Base-by-base conservation (phyloP, 2,797 vertebrate species). In the Sebastes trivittatus region DNA sequence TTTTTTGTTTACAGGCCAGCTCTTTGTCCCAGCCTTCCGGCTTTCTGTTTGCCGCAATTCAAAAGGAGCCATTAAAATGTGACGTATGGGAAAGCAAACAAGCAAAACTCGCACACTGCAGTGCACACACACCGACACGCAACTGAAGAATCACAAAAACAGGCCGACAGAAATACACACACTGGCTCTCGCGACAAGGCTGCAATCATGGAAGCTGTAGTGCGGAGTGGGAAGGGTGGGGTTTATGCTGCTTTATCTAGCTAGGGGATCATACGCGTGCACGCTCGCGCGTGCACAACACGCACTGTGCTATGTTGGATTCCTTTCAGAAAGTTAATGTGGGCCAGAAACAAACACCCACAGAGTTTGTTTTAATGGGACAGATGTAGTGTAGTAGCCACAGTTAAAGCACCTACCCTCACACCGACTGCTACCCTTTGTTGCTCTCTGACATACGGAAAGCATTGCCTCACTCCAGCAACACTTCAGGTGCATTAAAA, bases 21-120 rank as follows among this genome's bases (percentile, higher is more conserved):
- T 82, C 92, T 91, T 92, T 93, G 87, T 93, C 75, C 34, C 2
- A 32, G 58, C 23, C 71, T 89, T 92, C 89, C 81, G 81, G 78
- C 80, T 84, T 86, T 83, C 79, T 80, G 66, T 87, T 89, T 78
- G 59, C 78, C 27, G 14, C 70, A 87, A 87, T 86, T 93, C 87
- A 93, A 84, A 77, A 91, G 75, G 72, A 84, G 46, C 85, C 81
- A 86, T 91, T 92, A 93, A 54, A 83, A 89, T 81, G 77, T 87
- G 91, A 88, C 75, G 77, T 72, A 91, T 56, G 81, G 82, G 87
- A 91, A 89, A 76, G 74, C 75, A 90, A 87, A 87, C 81, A 87
- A 75, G 65, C 42, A 84, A 72, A 82, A 75, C 80, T 55, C 60
- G 23, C 42, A 68, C 65, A 64, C 56, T 74, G 67, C 27, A 60